Evolutionary conservation across 2,113 vertebrate genomes (phyloP).

Genomic region (Pseudorhombus dupliciocellatus): DNA sequence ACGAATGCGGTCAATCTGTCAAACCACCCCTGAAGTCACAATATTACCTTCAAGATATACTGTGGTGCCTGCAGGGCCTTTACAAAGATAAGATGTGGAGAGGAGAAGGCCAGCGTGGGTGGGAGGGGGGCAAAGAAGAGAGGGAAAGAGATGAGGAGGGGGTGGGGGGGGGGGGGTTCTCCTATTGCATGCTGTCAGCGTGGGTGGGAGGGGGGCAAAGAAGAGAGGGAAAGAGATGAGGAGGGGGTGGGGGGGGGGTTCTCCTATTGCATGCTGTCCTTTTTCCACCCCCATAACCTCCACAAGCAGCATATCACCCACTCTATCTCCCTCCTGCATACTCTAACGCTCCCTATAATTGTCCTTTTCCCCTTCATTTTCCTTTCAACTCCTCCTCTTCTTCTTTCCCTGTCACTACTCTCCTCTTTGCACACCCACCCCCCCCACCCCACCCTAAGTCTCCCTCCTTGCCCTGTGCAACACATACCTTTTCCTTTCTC

Average conservation of each 20-base stretch:
- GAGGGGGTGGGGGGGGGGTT: neutral
- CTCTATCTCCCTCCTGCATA: constrained; percentile 49
- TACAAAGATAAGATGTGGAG: constrained; percentile 66
- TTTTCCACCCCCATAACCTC: constrained; percentile 29
- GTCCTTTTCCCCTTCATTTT: constrained; percentile 64
- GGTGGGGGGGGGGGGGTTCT: neutral
- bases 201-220: constrained; percentile 3
- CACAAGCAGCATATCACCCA: constrained; percentile 39
- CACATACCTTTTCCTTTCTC: constrained; percentile 27
- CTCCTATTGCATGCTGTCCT: constrained; percentile 48
- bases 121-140: constrained; percentile 1
- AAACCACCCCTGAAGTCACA: constrained; percentile 79
- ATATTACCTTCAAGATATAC: constrained; percentile 82
- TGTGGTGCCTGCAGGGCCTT: constrained; percentile 73
- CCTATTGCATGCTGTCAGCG: constrained; percentile 44
- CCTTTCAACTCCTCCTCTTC: constrained; percentile 50
- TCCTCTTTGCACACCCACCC: constrained; percentile 2
- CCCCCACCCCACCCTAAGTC: neutral
- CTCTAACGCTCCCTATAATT: constrained; percentile 64
- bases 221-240: constrained; percentile 11
- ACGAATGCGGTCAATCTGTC: constrained; percentile 85
- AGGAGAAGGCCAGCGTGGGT: constrained; percentile 15
- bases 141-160: constrained; percentile 15
- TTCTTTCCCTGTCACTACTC: constrained; percentile 18
- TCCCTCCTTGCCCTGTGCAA: neutral